These are phyloP conservation scores for Chelonoidis abingdonii DNA, from an alignment of 2,113 vertebrate species.

Conservation along the genomic window DNA sequence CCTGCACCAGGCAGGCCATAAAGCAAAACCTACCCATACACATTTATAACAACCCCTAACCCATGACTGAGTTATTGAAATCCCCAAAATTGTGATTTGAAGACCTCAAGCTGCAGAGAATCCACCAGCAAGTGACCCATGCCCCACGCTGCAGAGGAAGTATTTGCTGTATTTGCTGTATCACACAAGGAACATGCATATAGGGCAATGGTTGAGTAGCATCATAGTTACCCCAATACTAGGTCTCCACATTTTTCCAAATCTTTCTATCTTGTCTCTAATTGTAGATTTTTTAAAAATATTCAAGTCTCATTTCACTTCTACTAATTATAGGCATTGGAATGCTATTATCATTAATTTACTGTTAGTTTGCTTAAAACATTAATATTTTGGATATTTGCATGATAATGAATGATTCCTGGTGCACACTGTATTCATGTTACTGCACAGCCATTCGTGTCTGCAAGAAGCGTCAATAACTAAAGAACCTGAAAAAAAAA, in stretches of 20 bases:
- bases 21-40: too few relatives aligned
- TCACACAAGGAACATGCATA: not conserved
- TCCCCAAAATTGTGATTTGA: too few relatives aligned
- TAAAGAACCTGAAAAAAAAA: constrained; percentile 32
- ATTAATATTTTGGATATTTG: constrained; percentile 43
- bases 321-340: constrained; percentile 7
- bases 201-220: not conserved
- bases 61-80: too few relatives aligned
- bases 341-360: constrained; percentile 25
- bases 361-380: constrained; percentile 42
- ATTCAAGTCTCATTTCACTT: constrained; percentile 24
- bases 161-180: too few relatives aligned
- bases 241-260: constrained; percentile 17
- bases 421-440: constrained; percentile 21
- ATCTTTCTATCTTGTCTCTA: constrained; percentile 15
- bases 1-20: too few relatives aligned
- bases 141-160: too few relatives aligned
- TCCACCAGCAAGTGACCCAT: too few relatives aligned
- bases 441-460: constrained; percentile 11
- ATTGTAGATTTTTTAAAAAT: constrained; percentile 2
- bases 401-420: constrained; percentile 40
- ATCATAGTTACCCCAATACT: constrained; percentile 17
- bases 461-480: constrained; percentile 8
- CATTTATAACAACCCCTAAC: too few relatives aligned
- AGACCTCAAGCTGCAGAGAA: too few relatives aligned